phyloP scores from a whole-genome alignment of 2,113 vertebrate genomes.

The Gymnorhina tibicen region DNA sequence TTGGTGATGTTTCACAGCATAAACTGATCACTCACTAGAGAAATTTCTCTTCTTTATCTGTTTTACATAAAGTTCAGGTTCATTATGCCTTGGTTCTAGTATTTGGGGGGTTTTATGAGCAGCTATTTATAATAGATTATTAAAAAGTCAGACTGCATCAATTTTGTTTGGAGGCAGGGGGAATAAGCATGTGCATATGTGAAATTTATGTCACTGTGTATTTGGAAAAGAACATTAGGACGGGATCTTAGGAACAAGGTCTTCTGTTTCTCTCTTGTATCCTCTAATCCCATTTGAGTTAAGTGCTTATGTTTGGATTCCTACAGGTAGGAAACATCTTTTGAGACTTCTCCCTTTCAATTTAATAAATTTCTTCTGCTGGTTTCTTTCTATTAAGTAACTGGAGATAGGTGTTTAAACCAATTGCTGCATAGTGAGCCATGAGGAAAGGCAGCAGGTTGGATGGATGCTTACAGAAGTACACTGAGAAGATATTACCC shows the following conservation, averaged over 20 bases:
- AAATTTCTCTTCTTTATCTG: not conserved
- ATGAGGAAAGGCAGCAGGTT: not conserved
- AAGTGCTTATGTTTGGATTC: not conserved
- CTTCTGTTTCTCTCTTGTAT: not conserved
- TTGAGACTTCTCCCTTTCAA: not conserved
- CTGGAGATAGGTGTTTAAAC: not conserved
- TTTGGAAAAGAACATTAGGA: not conserved
- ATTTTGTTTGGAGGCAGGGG: not conserved
- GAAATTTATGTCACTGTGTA: not conserved
- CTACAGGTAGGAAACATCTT: not conserved
- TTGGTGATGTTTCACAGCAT: not conserved
- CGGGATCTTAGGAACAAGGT: not conserved
- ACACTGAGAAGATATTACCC: not conserved
- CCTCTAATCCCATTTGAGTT: not conserved
- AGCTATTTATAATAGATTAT: not conserved
- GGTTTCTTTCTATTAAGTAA: not conserved
- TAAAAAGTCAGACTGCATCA: not conserved
- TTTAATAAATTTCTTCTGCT: not conserved
- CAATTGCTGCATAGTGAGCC: not conserved
- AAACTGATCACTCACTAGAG: not conserved
- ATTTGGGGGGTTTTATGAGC: not conserved
- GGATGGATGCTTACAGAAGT: not conserved
- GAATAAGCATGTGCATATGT: not conserved
- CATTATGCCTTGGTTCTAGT: not conserved
- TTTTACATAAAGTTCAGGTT: not conserved